These are phyloP conservation scores for Syrrhaptes paradoxus DNA, from an alignment of 2,113 vertebrate genomes.

Conservation along the genomic window DNA sequence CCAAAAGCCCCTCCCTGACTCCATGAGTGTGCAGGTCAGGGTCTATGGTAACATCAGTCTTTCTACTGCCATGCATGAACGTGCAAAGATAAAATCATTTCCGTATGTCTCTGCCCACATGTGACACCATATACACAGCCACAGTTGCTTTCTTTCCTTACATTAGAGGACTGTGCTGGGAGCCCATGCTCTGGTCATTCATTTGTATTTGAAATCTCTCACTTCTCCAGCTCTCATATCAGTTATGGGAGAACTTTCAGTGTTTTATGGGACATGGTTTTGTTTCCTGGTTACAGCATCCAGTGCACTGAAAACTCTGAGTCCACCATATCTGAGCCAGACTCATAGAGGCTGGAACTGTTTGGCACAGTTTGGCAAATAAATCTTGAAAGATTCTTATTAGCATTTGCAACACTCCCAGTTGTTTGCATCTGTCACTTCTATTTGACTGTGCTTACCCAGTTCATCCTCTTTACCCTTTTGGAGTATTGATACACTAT, in stretches of 20 bases:
- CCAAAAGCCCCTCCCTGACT: not conserved
- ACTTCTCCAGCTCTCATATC: not conserved
- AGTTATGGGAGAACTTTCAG: not conserved
- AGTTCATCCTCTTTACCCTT: not conserved
- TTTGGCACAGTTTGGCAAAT: not conserved
- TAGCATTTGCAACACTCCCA: not conserved
- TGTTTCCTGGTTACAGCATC: not conserved
- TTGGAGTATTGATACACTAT: not conserved
- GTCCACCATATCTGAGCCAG: not conserved
- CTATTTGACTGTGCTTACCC: not conserved
- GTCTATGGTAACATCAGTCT: not conserved
- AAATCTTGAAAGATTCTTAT: not conserved
- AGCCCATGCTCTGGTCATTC: not conserved
- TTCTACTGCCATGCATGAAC: not conserved
- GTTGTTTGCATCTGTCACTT: not conserved
- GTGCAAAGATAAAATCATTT: not conserved
- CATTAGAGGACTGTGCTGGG: not conserved
- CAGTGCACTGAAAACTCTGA: not conserved
- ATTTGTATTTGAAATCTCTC: not conserved
- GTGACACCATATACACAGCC: not conserved
- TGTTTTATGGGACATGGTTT: not conserved
- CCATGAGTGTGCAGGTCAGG: fast-evolving
- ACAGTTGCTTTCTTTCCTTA: not conserved
- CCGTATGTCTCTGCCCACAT: not conserved
- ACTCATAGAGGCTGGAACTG: not conserved